phyloP scores from a whole-genome alignment of 2,113 vertebrate species.

The Sitta europaea region DNA sequence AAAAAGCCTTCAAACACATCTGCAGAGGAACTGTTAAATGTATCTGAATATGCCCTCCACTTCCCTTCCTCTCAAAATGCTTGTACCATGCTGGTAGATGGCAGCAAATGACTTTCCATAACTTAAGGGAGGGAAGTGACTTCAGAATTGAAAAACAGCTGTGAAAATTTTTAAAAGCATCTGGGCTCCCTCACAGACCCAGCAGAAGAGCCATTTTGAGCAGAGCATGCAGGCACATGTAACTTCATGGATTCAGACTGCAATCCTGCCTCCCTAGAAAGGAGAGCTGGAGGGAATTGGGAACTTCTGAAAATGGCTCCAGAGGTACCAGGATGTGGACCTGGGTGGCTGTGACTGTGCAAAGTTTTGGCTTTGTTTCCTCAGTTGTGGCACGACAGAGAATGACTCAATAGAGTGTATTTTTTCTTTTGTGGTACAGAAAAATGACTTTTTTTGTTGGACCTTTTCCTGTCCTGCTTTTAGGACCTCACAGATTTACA shows the following conservation, averaged over 20 bases:
- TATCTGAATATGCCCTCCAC: not conserved
- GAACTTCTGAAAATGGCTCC: not conserved
- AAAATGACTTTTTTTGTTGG: not conserved
- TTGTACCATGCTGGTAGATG: not conserved
- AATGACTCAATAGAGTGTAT: not conserved
- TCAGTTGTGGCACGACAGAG: not conserved
- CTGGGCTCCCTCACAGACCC: not conserved
- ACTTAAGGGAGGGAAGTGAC: not conserved
- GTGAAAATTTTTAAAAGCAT: not conserved
- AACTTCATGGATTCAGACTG: not conserved
- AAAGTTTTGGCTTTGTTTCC: not conserved
- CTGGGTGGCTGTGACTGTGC: not conserved
- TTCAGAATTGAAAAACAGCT: not conserved
- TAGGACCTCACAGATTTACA: not conserved
- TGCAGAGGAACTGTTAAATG: constrained; percentile 3
- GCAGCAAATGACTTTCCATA: constrained; percentile 25
- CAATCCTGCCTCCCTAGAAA: not conserved
- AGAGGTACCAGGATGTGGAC: not conserved
- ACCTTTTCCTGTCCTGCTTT: not conserved
- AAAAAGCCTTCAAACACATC: not conserved
- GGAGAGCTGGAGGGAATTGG: not conserved
- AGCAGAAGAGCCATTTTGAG: not conserved
- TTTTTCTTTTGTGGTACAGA: not conserved
- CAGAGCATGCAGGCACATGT: not conserved
- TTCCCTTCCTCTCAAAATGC: not conserved